Base-by-base conservation (phyloP, 2,888 invertebrate genomes). In the Ormyrus rosae region DNA sequence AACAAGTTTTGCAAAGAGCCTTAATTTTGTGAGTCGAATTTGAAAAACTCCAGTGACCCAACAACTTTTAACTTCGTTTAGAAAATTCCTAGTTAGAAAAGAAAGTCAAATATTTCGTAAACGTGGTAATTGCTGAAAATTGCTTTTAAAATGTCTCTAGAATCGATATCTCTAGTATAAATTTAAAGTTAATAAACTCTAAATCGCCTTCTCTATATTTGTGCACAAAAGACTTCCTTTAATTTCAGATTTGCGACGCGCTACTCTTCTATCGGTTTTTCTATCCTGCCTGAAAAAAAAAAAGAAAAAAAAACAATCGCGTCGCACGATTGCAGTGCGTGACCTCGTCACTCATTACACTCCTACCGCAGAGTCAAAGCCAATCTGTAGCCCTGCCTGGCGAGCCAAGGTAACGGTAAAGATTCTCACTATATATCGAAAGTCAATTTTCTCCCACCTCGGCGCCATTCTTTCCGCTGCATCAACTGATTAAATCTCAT, bases 281-380 rank as follows among this genome's bases (percentile, higher is more conserved):
- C 34, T 34, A 34, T 34, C 34, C 34, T 0, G 34, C 34, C 34
- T 34, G 34, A 34, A 4, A 34, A 34, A 34, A 34, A 34, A 34
- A 34, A 13, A 13, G 13, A 56, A 5, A 46, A 58, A 58, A 72
- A 60, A 72, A 69, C 60, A 73, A 74, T 67, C 50, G 67, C 7
- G 1, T 64, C 46, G 51, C 19, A 51, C 69, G 46, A 65, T 60
- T 64, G 5, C 58, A 70, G 61, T 56, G 69, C 64, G 74, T 74
- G 79, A 69, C 74, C 69, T 64, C 74, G 58, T 74, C 67, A 70
- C 74, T 79, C 64, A 70, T 69, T 79, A 69, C n/a, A 48, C 53
- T 6, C 34, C n/a, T 10, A 2, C 64, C n/a, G 60, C 11, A 70
- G 34, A 72, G 72, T 67, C 60, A 67, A 72, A 65, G 60, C 11